phyloP scores from a whole-genome alignment of 1,140 invertebrate species.

The Apis florea region DNA sequence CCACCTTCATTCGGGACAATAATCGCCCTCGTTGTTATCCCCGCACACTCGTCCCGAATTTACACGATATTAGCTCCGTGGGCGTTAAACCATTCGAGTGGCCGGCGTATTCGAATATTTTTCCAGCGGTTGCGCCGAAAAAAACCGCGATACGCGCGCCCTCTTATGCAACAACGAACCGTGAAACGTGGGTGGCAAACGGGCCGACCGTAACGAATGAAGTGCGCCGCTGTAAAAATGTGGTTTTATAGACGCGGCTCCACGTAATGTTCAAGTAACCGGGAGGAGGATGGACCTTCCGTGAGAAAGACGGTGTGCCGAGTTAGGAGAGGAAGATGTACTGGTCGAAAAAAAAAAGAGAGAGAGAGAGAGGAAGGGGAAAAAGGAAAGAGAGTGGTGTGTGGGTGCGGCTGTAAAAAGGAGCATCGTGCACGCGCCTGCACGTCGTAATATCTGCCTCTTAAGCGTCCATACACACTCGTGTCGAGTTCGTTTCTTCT shows the following conservation, averaged over 20 bases:
- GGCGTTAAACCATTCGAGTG: background rate
- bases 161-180: slow-evolving; percentile 45
- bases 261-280: slow-evolving; percentile 66
- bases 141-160: background rate
- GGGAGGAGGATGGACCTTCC: slow-evolving; percentile 59
- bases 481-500: slow-evolving; percentile 52
- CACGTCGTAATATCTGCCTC: slow-evolving; percentile 66
- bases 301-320: slow-evolving; percentile 6
- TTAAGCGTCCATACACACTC: slow-evolving; percentile 53
- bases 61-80: background rate
- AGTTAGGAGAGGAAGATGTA: slow-evolving; percentile 12
- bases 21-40: background rate
- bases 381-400: slow-evolving; percentile 20
- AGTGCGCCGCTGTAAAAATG: slow-evolving; percentile 72
- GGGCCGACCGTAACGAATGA: slow-evolving; percentile 68
- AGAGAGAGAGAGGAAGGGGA: too few species aligned
- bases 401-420: slow-evolving; percentile 70
- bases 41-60: too few species aligned
- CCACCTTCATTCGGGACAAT: background rate
- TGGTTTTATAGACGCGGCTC: slow-evolving; percentile 71
- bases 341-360: background rate
- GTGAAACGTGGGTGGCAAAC: slow-evolving; percentile 69
- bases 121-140: slow-evolving; percentile 6
- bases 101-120: slow-evolving; percentile 7
- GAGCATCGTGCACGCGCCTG: slow-evolving; percentile 67